phyloP scores from a whole-genome alignment of 2,113 vertebrate species.

The Isurus oxyrinchus region DNA sequence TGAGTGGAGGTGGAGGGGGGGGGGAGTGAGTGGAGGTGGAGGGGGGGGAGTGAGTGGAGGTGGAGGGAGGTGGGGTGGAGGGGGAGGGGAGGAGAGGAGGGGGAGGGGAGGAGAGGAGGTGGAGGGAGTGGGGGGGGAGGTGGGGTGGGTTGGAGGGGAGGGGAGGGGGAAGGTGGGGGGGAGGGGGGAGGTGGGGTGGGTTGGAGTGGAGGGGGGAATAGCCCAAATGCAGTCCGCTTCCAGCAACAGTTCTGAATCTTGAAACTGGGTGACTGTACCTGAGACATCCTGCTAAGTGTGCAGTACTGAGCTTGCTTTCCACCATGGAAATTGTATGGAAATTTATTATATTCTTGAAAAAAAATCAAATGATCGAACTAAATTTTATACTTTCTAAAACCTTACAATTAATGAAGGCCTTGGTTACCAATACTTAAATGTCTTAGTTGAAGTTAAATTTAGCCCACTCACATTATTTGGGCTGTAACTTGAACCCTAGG shows the following conservation, averaged over 20 bases:
- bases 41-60: too few relatives aligned
- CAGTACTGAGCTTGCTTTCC: not conserved
- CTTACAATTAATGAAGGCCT: not conserved
- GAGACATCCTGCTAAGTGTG: not conserved
- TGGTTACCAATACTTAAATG: not conserved
- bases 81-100: too few relatives aligned
- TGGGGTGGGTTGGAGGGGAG: too few relatives aligned
- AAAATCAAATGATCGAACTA: not conserved
- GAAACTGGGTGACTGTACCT: not conserved
- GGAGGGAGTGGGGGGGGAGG: too few relatives aligned
- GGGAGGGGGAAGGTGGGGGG: too few relatives aligned
- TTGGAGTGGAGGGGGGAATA: not conserved
- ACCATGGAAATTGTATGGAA: not conserved
- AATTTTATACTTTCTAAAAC: not conserved
- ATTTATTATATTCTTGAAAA: not conserved
- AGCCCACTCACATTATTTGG: not conserved
- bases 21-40: fast-evolving
- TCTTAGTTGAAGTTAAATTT: not conserved
- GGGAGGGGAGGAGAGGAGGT: too few relatives aligned
- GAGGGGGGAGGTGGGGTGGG: too few relatives aligned
- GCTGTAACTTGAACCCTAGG: not conserved
- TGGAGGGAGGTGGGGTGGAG: too few relatives aligned
- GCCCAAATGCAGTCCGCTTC: not conserved
- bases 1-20: too few relatives aligned
- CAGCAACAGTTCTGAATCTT: not conserved